phyloP scores from a whole-genome alignment of 2,888 invertebrate species.

The Heliconius cydno region DNA sequence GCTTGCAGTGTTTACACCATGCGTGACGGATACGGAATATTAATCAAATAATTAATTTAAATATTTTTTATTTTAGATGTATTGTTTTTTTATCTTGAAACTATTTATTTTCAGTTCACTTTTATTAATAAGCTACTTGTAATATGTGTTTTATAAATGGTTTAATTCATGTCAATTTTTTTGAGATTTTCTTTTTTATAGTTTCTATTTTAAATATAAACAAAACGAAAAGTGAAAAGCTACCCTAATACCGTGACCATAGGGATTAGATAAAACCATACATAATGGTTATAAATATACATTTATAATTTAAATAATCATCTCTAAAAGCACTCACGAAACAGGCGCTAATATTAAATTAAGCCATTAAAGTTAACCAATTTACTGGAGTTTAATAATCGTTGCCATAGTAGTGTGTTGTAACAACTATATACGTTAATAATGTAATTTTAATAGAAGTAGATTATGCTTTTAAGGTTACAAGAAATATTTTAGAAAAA shows the following conservation, averaged over 20 bases:
- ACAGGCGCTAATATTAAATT: neutral
- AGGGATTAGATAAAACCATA: neutral
- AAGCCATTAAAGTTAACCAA: neutral
- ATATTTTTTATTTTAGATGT: neutral
- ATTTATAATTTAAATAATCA: neutral
- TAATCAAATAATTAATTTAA: neutral
- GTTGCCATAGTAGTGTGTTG: neutral
- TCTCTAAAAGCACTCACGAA: neutral
- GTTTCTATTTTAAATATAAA: too few species aligned
- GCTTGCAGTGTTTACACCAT: conserved; percentile 10
- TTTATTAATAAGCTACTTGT: too few species aligned
- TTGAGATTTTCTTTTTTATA: too few species aligned
- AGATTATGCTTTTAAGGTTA: neutral
- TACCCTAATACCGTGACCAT: neutral
- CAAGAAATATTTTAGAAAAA: too few species aligned
- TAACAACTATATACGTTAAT: neutral
- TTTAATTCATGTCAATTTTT: too few species aligned
- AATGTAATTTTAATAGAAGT: neutral
- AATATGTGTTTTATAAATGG: too few species aligned
- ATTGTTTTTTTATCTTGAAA: neutral
- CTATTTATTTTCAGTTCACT: too few species aligned
- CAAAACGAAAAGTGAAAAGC: too few species aligned
- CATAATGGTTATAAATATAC: neutral
- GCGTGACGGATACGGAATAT: conserved; percentile 31
- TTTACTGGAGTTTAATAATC: neutral